phyloP scores from a whole-genome alignment of 2,888 invertebrate genomes.

The Aspidiotus destructor region DNA sequence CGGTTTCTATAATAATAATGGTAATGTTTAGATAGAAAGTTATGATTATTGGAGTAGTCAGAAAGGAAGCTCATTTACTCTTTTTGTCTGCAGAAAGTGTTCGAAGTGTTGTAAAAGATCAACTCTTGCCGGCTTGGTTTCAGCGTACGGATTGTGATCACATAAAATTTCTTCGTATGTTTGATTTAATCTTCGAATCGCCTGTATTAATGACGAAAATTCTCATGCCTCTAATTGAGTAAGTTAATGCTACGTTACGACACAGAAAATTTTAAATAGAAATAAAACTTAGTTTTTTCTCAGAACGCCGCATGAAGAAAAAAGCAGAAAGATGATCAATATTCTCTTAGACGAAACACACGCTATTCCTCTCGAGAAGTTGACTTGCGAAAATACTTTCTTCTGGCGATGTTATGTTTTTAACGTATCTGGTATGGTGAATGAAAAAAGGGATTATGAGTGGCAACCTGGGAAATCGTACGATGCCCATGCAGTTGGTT shows the following conservation, averaged over 20 bases:
- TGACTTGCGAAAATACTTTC: slow-evolving; percentile 50
- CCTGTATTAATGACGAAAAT: slow-evolving; percentile 17
- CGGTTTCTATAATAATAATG: slow-evolving; percentile 53
- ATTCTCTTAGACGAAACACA: slow-evolving; percentile 42
- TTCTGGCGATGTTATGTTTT: slow-evolving; percentile 56
- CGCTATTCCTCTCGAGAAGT: slow-evolving; percentile 46
- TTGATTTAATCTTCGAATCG: slow-evolving; percentile 15
- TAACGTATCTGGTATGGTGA: slow-evolving; percentile 38
- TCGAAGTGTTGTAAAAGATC: slow-evolving; percentile 43
- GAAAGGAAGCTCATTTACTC: background rate
- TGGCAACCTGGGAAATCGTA: slow-evolving; percentile 20
- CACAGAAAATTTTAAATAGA: background rate
- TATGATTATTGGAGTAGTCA: background rate
- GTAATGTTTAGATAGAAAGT: slow-evolving; percentile 32
- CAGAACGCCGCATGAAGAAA: slow-evolving; percentile 42
- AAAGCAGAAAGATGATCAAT: slow-evolving; percentile 45
- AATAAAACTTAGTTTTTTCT: slow-evolving; percentile 32
- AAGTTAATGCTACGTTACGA: background rate
- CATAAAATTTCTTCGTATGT: slow-evolving; percentile 7
- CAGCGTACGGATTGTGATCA: slow-evolving; percentile 41
- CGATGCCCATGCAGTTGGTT: slow-evolving; percentile 14
- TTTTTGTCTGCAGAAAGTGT: slow-evolving; percentile 40
- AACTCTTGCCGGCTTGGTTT: slow-evolving; percentile 65
- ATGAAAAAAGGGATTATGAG: slow-evolving; percentile 13
- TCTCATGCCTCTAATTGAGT: slow-evolving; percentile 23